Evolutionary conservation across 2,888 invertebrate species (phyloP).

Genomic region (Oegoconia quadripuncta): DNA sequence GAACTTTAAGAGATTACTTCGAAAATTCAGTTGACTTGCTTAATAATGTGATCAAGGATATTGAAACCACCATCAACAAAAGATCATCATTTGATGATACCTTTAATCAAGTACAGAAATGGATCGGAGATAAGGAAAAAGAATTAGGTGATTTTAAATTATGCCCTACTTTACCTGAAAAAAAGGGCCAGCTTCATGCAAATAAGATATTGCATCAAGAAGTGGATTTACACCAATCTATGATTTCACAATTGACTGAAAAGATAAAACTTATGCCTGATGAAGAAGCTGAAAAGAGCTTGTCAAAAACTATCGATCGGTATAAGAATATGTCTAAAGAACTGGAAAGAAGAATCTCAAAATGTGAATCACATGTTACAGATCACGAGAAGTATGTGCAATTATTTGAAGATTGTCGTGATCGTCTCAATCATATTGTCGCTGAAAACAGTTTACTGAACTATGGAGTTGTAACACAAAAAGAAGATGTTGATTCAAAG

Average conservation of each 20-base stretch:
- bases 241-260: conserved; percentile 90
- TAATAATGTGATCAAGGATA: conserved; percentile 90
- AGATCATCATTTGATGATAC: conserved; percentile 96
- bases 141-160: conserved; percentile 85
- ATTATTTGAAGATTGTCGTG: conserved; percentile 89
- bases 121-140: conserved; percentile 90
- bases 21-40: conserved; percentile 92
- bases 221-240: conserved; percentile 90
- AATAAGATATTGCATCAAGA: conserved; percentile 91
- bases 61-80: conserved; percentile 93
- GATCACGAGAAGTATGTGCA: conserved; percentile 92
- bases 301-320: conserved; percentile 85
- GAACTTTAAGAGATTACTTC: conserved; percentile 88
- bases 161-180: conserved; percentile 90
- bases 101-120: conserved; percentile 91
- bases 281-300: conserved; percentile 86
- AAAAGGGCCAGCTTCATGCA: conserved; percentile 91
- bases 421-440: conserved; percentile 88
- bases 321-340: conserved; percentile 84
- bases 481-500: conserved; percentile 87
- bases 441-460: conserved; percentile 88
- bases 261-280: conserved; percentile 89
- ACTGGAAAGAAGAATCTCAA: conserved; percentile 82
- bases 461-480: conserved; percentile 88
- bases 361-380: conserved; percentile 84